These are phyloP conservation scores for Lucinisca nassula DNA, from an alignment of 2,888 invertebrate species.

Conservation along the genomic window DNA sequence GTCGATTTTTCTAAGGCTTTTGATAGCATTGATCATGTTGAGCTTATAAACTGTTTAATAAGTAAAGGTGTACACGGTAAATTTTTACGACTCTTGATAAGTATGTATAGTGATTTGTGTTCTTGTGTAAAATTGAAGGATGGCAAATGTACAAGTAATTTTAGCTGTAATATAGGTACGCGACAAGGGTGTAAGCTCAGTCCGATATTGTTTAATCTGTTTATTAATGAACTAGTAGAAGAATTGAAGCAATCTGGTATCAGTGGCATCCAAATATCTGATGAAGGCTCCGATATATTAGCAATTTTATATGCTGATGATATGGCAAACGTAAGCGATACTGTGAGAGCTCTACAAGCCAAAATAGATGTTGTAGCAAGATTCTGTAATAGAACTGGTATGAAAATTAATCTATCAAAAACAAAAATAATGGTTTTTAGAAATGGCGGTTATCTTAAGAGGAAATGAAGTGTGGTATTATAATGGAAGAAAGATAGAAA, in stretches of 20 bases:
- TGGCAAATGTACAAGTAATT: neutral
- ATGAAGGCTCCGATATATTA: neutral
- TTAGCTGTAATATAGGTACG: neutral
- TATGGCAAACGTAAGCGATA: neutral
- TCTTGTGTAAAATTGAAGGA: neutral
- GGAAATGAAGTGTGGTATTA: neutral
- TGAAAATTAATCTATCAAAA: neutral
- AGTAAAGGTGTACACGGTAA: neutral
- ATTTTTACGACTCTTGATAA: neutral
- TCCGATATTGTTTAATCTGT: neutral
- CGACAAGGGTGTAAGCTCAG: neutral
- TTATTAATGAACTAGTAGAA: neutral
- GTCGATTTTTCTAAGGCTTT: neutral
- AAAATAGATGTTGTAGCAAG: neutral
- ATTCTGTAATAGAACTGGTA: neutral
- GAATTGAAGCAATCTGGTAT: neutral
- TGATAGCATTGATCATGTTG: neutral
- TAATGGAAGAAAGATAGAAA: neutral
- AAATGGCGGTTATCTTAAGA: neutral
- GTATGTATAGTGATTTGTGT: neutral
- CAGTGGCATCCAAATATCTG: neutral
- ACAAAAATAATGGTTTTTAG: neutral
- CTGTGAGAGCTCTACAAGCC: neutral
- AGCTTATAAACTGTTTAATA: neutral
- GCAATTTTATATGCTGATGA: slow-evolving; percentile 11